phyloP scores from a whole-genome alignment of 2,113 vertebrate genomes.

The Alethe diademata region DNA sequence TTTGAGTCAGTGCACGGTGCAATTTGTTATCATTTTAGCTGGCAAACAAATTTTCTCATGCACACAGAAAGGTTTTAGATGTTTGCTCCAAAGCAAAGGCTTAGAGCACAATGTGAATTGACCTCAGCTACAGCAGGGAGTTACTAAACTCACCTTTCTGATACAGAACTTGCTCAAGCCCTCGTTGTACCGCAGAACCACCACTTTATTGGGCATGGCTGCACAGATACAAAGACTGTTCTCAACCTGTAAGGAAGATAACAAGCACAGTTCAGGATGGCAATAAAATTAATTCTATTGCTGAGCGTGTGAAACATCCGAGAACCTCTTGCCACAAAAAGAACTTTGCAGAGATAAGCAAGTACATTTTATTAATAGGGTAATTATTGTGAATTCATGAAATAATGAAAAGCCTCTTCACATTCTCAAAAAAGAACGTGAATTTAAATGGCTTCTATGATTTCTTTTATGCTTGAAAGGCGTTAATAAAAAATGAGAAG shows the following conservation, averaged over 20 bases:
- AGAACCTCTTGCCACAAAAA: background rate
- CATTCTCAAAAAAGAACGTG: background rate
- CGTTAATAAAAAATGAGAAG: background rate
- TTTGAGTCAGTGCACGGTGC: background rate
- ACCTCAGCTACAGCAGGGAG: background rate
- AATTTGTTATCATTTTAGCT: conserved; percentile 3
- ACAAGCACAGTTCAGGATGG: background rate
- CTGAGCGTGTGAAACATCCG: rapidly evolving
- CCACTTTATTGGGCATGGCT: conserved; percentile 94
- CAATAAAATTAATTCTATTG: background rate
- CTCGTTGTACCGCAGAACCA: conserved; percentile 93
- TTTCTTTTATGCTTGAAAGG: background rate
- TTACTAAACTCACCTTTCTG: conserved; percentile 82
- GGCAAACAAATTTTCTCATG: background rate
- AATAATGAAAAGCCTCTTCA: conserved; percentile 36
- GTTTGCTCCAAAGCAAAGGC: background rate
- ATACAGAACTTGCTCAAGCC: conserved; percentile 97
- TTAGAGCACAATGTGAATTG: background rate
- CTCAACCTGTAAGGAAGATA: conserved; percentile 82
- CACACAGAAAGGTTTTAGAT: background rate
- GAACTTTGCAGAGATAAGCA: background rate
- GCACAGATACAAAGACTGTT: conserved; percentile 94
- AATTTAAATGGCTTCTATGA: background rate
- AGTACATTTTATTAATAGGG: background rate
- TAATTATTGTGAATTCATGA: background rate